Percentiles rank a stretch among this genome's conserved stretches.
These are phyloP conservation scores for Falcunculus frontatus DNA, from an alignment of 2,113 vertebrate genomes.

Conservation along the genomic window DNA sequence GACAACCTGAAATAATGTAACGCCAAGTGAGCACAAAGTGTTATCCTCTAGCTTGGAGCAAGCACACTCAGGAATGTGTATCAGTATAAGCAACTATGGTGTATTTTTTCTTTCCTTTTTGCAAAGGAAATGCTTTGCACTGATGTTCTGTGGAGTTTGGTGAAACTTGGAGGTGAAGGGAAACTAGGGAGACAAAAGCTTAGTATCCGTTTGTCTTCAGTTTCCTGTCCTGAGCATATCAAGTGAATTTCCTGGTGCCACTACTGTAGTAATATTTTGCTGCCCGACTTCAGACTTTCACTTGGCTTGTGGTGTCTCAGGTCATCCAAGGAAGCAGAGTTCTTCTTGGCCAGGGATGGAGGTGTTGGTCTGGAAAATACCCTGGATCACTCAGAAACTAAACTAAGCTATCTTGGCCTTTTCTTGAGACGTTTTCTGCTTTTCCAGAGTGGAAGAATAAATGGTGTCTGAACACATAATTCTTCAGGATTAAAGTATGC, in stretches of 20 bases:
- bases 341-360: neutral
- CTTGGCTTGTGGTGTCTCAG: neutral
- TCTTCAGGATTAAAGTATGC: neutral
- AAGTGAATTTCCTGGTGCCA: neutral
- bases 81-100: neutral
- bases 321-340: neutral
- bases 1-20: neutral
- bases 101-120: neutral
- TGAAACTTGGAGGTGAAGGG: neutral
- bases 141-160: neutral
- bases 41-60: neutral
- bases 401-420: neutral
- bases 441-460: neutral
- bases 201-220: neutral
- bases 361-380: neutral
- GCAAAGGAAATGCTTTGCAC: neutral
- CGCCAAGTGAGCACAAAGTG: neutral
- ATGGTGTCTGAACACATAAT: neutral
- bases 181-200: neutral
- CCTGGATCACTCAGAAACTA: neutral
- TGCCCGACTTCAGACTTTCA: neutral
- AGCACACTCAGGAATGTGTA: neutral
- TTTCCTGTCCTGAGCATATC: neutral
- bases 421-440: neutral
- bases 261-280: neutral